Conservation (phyloP, 2,797 vertebrate species). For the Telmatherina bonti region DNA sequence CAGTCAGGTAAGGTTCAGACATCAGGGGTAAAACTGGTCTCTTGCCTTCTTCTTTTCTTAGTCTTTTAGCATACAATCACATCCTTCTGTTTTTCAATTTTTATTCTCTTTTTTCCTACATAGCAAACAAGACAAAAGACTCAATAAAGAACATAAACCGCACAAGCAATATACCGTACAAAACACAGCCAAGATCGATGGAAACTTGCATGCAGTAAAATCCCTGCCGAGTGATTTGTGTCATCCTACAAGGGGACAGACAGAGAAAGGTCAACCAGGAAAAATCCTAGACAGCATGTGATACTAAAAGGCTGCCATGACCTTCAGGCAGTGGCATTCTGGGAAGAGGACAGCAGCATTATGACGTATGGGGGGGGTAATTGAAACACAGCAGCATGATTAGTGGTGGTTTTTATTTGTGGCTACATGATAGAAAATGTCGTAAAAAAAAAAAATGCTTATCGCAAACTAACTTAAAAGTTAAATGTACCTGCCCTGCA, state of each 20-base stretch:
- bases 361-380: conserved; percentile 64
- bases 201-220: conserved; percentile 49
- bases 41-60: conserved; percentile 11
- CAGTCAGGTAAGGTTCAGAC: conserved; percentile 49
- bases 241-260: conserved; percentile 56
- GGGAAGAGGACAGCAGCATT: conserved; percentile 42
- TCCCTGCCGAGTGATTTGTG: conserved; percentile 44
- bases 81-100: conserved; percentile 13
- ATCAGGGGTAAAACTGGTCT: conserved; percentile 33
- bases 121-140: conserved; percentile 31
- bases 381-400: conserved; percentile 63
- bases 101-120: conserved; percentile 11
- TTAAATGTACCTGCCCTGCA: not conserved
- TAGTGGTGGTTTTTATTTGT: conserved; percentile 56
- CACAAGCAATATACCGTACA: conserved; percentile 27
- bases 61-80: conserved; percentile 23
- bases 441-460: conserved; percentile 13
- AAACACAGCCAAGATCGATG: conserved; percentile 23
- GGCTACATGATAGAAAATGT: conserved; percentile 50
- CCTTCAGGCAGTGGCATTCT: conserved; percentile 73
- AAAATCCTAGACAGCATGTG: conserved; percentile 62
- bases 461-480: no score
- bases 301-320: conserved; percentile 72
- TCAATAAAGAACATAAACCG: conserved; percentile 14
- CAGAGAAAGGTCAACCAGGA: conserved; percentile 74